Percentiles rank a stretch among this genome's conserved stretches.
Conservation (phyloP, 2,113 vertebrate genomes). For the Nerophis ophidion region DNA sequence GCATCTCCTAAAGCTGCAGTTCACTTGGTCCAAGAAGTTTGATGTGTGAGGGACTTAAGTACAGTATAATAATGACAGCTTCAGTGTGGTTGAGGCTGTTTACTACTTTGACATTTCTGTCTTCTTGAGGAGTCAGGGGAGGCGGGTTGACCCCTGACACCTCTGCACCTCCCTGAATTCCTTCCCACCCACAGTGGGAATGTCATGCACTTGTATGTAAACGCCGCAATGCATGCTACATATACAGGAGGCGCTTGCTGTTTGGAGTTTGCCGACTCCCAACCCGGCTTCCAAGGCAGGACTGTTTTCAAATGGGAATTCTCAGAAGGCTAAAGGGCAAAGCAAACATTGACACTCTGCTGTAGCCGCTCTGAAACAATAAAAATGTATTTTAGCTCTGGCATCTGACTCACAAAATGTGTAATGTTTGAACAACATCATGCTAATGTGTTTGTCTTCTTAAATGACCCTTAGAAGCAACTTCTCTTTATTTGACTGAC, state of each 20-base stretch:
- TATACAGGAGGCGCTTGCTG: slow-evolving; percentile 36
- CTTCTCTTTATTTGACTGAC: slow-evolving; percentile 45
- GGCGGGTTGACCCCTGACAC: slow-evolving; percentile 11
- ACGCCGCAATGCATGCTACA: slow-evolving; percentile 26
- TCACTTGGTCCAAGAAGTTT: slow-evolving; percentile 45
- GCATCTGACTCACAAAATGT: slow-evolving; percentile 12
- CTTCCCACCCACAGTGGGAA: slow-evolving; percentile 30
- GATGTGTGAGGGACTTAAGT: slow-evolving; percentile 15
- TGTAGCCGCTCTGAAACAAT: slow-evolving; percentile 14
- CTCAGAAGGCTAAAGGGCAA: slow-evolving; percentile 49
- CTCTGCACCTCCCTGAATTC: slow-evolving; percentile 11
- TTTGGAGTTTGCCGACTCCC: slow-evolving; percentile 42
- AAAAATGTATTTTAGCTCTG: slow-evolving; percentile 34
- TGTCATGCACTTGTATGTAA: slow-evolving; percentile 39
- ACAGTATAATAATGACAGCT: slow-evolving; percentile 27
- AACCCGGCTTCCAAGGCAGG: slow-evolving; percentile 25
- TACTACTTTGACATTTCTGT: slow-evolving; percentile 28
- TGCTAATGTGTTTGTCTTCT: neutral
- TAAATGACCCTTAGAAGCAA: neutral
- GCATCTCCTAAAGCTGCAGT: slow-evolving; percentile 45
- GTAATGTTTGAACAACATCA: slow-evolving; percentile 7
- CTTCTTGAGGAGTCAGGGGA: slow-evolving; percentile 14
- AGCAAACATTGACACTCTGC: slow-evolving; percentile 48
- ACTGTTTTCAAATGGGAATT: slow-evolving; percentile 58
- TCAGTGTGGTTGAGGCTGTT: slow-evolving; percentile 26